Evolutionary conservation across 1,140 invertebrate species (phyloP).

Genomic region (Kradibia gibbosae): DNA sequence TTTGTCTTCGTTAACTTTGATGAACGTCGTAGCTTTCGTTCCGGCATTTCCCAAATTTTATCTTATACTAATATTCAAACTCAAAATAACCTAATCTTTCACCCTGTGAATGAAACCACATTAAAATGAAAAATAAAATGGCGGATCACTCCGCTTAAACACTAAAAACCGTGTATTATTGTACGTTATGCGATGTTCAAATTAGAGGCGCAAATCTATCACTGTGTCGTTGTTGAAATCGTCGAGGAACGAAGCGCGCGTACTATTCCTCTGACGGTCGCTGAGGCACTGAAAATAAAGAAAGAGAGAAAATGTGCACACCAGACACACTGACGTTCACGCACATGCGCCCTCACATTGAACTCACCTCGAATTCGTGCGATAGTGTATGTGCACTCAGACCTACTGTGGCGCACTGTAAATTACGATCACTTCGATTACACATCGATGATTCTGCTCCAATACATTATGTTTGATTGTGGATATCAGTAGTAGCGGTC

Average conservation of each 20-base stretch:
- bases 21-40: conserved; percentile 4
- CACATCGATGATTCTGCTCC: conserved; percentile 9
- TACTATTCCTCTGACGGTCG: conserved; percentile 39
- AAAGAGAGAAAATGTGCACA: background rate
- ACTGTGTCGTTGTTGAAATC: conserved; percentile 10
- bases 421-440: conserved; percentile 23
- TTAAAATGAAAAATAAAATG: background rate
- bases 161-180: background rate
- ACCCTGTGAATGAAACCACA: background rate
- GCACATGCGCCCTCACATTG: conserved; percentile 7
- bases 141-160: background rate
- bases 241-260: conserved; percentile 27
- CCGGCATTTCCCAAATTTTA: conserved; percentile 14
- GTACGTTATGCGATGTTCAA: conserved; percentile 2
- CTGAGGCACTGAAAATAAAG: conserved; percentile 41
- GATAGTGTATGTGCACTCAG: background rate
- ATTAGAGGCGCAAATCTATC: conserved; percentile 11
- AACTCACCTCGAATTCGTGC: background rate
- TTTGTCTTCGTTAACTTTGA: background rate
- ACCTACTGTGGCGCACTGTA: background rate
- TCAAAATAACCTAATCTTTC: background rate
- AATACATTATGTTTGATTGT: background rate
- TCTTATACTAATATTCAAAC: background rate
- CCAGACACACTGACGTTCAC: background rate
- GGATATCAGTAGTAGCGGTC: background rate